Evolutionary conservation across 2,888 invertebrate genomes (phyloP).

Genomic region (Acanthosepion esculentum): DNA sequence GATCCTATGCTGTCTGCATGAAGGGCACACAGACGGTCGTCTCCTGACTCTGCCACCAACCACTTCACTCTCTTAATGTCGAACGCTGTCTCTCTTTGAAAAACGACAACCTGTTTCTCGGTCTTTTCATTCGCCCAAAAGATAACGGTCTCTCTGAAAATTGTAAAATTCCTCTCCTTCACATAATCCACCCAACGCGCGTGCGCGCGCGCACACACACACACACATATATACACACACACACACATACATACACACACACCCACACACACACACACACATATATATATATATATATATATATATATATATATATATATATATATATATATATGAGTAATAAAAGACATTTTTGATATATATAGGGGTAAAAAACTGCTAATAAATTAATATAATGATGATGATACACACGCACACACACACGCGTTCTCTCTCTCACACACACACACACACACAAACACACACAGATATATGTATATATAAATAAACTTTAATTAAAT

Average conservation of each 20-base stretch:
- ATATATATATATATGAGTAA: no score
- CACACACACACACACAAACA: no score
- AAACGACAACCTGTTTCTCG: slow-evolving; percentile 33
- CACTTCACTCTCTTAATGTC: background rate
- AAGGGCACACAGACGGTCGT: slow-evolving; percentile 12
- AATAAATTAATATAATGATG: no score
- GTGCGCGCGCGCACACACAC: background rate
- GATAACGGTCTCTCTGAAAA: slow-evolving; percentile 18
- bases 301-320: no score
- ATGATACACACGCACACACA: no score
- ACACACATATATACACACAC: fast-evolving
- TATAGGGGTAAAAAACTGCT: no score
- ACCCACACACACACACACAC: background rate
- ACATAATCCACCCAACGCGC: background rate
- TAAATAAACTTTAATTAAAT: no score
- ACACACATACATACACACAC: background rate
- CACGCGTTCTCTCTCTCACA: no score
- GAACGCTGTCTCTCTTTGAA: background rate
- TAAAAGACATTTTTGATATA: background rate
- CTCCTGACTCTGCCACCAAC: background rate
- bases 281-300: background rate
- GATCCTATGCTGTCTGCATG: slow-evolving; percentile 17
- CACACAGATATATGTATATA: no score
- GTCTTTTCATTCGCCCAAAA: background rate
- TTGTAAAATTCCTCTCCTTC: background rate